Conservation (phyloP, 64 coral and sea anemone species). For the Stichodactyla helianthus region DNA sequence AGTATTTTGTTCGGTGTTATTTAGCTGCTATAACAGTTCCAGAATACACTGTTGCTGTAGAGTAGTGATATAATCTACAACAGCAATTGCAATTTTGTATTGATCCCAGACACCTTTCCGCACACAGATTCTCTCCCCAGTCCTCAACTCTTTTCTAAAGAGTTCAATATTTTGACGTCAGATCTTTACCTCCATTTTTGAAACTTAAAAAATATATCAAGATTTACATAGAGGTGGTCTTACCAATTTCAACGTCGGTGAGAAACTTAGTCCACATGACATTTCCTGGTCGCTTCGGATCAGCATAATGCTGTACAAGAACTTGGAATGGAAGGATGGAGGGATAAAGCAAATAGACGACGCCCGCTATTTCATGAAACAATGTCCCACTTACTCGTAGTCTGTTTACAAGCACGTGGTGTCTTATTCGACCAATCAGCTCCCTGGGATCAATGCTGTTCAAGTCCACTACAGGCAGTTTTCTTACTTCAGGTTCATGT, state of each 20-base stretch:
- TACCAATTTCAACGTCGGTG: conserved; percentile 80
- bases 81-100: too few relatives aligned
- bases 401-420: conserved; percentile 92
- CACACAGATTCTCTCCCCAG: too few relatives aligned
- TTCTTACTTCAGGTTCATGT: not conserved
- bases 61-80: too few relatives aligned
- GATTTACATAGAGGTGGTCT: not conserved
- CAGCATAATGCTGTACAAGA: conserved; percentile 58
- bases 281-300: conserved; percentile 77
- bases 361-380: not conserved
- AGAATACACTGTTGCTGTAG: too few relatives aligned
- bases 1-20: too few relatives aligned
- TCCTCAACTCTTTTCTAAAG: too few relatives aligned
- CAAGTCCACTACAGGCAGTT: conserved; percentile 46
- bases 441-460: conserved; percentile 67
- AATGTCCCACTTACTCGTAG: conserved; percentile 60
- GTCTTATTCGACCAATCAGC: conserved; percentile 82
- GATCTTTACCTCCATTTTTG: not conserved
- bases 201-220: not conserved
- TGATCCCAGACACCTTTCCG: too few relatives aligned
- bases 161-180: too few relatives aligned
- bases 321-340: conserved; percentile 36
- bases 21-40: too few relatives aligned
- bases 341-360: too few relatives aligned
- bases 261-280: conserved; percentile 93